Percentiles rank a stretch among this genome's conserved stretches.
Evolutionary conservation across 1,140 invertebrate genomes (phyloP).

Genomic region (Drosophila busckii): DNA sequence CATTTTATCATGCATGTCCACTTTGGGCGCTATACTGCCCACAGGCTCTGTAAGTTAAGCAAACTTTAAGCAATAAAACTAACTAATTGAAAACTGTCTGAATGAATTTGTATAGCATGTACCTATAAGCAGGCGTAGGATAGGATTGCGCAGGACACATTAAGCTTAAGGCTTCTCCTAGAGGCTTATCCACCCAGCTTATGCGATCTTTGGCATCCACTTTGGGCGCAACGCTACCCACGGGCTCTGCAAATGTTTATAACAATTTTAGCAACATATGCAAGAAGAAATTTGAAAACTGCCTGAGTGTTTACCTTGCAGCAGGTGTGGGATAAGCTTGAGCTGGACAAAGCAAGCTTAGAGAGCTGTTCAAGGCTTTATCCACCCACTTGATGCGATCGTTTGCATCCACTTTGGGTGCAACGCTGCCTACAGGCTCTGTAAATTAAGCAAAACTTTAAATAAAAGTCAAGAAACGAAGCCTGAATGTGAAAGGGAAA

Average conservation of each 20-base stretch:
- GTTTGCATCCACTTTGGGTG: slow-evolving; percentile 86
- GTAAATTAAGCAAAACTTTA: slow-evolving; percentile 22
- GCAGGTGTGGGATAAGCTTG: slow-evolving; percentile 84
- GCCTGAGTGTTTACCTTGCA: slow-evolving; percentile 80
- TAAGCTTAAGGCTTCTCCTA: slow-evolving; percentile 33
- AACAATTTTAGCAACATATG: background rate
- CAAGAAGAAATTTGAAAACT: slow-evolving; percentile 45
- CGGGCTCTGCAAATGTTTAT: slow-evolving; percentile 53
- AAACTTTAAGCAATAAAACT: background rate
- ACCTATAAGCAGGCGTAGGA: slow-evolving; percentile 84
- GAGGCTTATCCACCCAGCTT: slow-evolving; percentile 81
- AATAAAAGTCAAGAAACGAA: background rate
- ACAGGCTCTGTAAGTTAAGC: slow-evolving; percentile 82
- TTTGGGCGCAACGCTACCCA: slow-evolving; percentile 85
- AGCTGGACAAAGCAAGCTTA: slow-evolving; percentile 82
- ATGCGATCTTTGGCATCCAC: slow-evolving; percentile 82
- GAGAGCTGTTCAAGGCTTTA: slow-evolving; percentile 38
- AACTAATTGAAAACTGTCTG: slow-evolving; percentile 39
- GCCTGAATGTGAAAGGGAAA: slow-evolving; percentile 30
- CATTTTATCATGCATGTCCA: slow-evolving; percentile 79
- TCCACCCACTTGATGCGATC: slow-evolving; percentile 79
- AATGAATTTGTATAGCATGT: slow-evolving; percentile 26
- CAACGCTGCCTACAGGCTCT: slow-evolving; percentile 89
- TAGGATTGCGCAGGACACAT: slow-evolving; percentile 84
- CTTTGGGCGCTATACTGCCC: slow-evolving; percentile 84